Evolutionary conservation across 1,140 invertebrate genomes (phyloP).

Genomic region (Riptortus pedestris): DNA sequence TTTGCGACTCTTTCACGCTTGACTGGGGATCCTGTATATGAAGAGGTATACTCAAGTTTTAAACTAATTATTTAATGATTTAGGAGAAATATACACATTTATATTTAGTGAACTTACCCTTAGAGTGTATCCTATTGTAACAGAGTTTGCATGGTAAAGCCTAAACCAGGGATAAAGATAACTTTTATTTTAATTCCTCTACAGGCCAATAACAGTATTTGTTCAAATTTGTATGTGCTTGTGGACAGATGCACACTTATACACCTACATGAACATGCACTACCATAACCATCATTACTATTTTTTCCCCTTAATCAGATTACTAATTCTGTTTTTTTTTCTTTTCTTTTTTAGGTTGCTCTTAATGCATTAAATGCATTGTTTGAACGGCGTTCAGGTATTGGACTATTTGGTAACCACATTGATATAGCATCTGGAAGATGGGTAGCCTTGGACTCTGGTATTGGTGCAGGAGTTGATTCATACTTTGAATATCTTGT

Average conservation of each 20-base stretch:
- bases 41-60: constrained; percentile 53
- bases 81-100: no score
- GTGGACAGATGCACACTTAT: no score
- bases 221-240: no score
- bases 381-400: constrained; percentile 73
- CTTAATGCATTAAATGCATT: constrained; percentile 81
- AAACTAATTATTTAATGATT: no score
- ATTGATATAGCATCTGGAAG: constrained; percentile 88
- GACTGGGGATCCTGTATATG: constrained; percentile 90
- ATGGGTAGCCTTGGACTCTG: constrained; percentile 95
- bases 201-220: no score
- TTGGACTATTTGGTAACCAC: constrained; percentile 92
- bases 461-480: constrained; percentile 87
- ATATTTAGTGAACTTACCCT: no score
- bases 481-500: constrained; percentile 98
- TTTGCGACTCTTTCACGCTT: constrained; percentile 90
- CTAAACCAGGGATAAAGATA: no score
- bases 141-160: no score
- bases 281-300: no score
- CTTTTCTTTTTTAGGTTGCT: constrained; percentile 52
- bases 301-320: background rate
- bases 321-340: background rate
- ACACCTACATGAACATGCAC: no score
- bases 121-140: no score
- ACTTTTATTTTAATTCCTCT: no score